These are phyloP conservation scores for Orchesellides sinensis DNA, from an alignment of 2,888 invertebrate genomes.

Conservation along the genomic window DNA sequence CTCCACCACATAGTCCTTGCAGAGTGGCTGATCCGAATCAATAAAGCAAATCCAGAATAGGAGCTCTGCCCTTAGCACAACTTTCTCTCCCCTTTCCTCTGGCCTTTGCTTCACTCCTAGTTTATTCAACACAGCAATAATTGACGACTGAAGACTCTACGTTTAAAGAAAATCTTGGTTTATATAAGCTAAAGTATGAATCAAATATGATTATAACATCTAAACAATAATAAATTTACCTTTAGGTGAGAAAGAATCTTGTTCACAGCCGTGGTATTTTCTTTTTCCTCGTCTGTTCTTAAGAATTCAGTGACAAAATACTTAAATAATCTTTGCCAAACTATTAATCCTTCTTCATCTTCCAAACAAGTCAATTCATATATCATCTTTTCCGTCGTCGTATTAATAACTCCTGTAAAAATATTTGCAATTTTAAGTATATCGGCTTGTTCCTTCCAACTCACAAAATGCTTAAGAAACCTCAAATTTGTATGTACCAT, in stretches of 20 bases:
- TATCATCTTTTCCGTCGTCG: background rate
- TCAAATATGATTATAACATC: too few species aligned
- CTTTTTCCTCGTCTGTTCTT: background rate
- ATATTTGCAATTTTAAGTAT: background rate
- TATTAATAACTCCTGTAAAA: background rate
- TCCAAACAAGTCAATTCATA: background rate
- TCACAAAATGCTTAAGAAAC: too few species aligned
- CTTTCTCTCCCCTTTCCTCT: constrained; percentile 9
- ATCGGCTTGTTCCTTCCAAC: too few species aligned
- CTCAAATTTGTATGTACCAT: constrained; percentile 9
- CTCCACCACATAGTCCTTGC: constrained; percentile 3
- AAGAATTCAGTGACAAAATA: constrained; percentile 12
- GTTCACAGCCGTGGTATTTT: background rate
- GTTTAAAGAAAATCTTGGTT: background rate
- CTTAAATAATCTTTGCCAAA: constrained; percentile 45
- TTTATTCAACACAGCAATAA: background rate
- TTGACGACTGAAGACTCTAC: background rate
- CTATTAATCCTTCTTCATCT: constrained; percentile 20
- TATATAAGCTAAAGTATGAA: too few species aligned
- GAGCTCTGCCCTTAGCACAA: constrained; percentile 5
- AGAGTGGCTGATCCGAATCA: constrained; percentile 7
- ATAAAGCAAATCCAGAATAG: constrained; percentile 45
- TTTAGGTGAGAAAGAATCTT: background rate
- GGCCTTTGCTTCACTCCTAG: background rate
- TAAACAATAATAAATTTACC: background rate